phyloP scores from a whole-genome alignment of 2,797 vertebrate species.

The Spondyliosoma cantharus region DNA sequence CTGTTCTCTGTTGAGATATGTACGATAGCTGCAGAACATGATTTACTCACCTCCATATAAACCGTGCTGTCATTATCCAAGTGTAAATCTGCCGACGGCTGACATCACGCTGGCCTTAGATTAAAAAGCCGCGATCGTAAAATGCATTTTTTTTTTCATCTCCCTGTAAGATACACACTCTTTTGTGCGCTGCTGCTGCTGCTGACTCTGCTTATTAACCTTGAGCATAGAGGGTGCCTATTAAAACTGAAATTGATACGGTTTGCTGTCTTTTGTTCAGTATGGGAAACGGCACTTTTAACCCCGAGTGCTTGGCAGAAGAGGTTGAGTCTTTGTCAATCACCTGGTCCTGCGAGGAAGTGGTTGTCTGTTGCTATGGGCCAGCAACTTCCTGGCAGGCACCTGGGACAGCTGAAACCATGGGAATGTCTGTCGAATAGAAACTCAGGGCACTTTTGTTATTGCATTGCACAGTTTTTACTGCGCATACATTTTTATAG shows the following conservation, averaged over 20 bases:
- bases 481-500: slow-evolving; percentile 50
- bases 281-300: slow-evolving; percentile 78
- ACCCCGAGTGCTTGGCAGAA: slow-evolving; percentile 77
- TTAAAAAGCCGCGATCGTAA: slow-evolving; percentile 60
- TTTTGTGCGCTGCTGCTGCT: neutral
- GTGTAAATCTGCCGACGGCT: slow-evolving; percentile 65
- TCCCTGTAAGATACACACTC: slow-evolving; percentile 43
- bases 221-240: slow-evolving; percentile 68
- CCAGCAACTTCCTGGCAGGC: slow-evolving; percentile 76
- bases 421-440: slow-evolving; percentile 72
- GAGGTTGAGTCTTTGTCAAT: slow-evolving; percentile 81
- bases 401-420: slow-evolving; percentile 79
- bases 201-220: slow-evolving; percentile 69
- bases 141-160: slow-evolving; percentile 54
- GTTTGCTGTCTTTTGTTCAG: slow-evolving; percentile 77
- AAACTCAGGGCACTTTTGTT: slow-evolving; percentile 65
- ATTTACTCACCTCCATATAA: slow-evolving; percentile 61
- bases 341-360: slow-evolving; percentile 77
- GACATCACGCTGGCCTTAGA: slow-evolving; percentile 35
- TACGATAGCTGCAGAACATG: slow-evolving; percentile 45
- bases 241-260: slow-evolving; percentile 81
- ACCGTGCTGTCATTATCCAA: slow-evolving; percentile 59
- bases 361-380: slow-evolving; percentile 71
- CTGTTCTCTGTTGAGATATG: slow-evolving; percentile 50
- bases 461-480: slow-evolving; percentile 55